These are phyloP conservation scores for Doris montereyensis DNA, from an alignment of 2,888 invertebrate species.

Conservation along the genomic window DNA sequence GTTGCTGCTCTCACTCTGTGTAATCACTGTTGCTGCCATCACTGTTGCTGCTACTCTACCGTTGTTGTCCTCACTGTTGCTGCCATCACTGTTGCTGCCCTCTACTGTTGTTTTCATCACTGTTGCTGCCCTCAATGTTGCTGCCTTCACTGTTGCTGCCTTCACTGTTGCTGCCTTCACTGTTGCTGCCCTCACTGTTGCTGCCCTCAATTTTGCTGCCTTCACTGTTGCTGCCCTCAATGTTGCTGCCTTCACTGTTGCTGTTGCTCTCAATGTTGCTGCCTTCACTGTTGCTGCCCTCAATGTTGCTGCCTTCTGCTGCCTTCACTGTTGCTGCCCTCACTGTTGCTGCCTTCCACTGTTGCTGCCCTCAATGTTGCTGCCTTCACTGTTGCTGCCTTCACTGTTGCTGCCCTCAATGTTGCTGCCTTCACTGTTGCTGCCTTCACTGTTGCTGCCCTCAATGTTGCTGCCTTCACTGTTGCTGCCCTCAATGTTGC, in stretches of 20 bases:
- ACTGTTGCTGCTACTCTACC: too few species aligned
- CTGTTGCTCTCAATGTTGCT: constrained; percentile 23
- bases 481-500: neutral
- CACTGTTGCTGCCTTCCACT: constrained; percentile 12
- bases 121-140: constrained; percentile 35
- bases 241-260: neutral
- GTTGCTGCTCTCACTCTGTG: too few species aligned
- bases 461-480: constrained; percentile 1
- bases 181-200: neutral
- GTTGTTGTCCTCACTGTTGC: too few species aligned
- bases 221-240: constrained; percentile 3
- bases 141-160: constrained; percentile 29
- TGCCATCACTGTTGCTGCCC: constrained; percentile 36
- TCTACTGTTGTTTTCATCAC: constrained; percentile 15
- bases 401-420: constrained; percentile 33
- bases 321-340: neutral
- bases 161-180: neutral
- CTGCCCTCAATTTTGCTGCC: neutral
- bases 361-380: constrained; percentile 39
- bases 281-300: constrained; percentile 39
- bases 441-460: constrained; percentile 17
- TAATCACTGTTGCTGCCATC: constrained; percentile 40
- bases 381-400: constrained; percentile 41
- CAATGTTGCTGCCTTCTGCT: constrained; percentile 36
- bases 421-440: constrained; percentile 22